Base-by-base conservation (phyloP, 2,797 vertebrate genomes). In the Corythornis leucogaster region DNA sequence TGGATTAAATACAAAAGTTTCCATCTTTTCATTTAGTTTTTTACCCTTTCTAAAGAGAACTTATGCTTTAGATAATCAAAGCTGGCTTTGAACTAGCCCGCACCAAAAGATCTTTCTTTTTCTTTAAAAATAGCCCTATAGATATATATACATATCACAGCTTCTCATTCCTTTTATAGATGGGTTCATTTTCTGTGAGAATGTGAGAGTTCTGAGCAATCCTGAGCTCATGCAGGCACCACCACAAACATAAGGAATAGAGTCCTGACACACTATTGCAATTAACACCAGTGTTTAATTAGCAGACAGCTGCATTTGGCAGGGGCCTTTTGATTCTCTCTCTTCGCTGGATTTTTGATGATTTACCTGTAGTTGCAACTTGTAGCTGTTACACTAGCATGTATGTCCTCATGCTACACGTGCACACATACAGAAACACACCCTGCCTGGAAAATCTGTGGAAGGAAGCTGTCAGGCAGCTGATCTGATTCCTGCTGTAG, bases 31-130 rank as follows among this genome's bases (percentile, higher is more conserved):
- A 12, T 92, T 94, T 95, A 85, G 21, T 50, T 90, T 95, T 80
- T 84, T 75, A 87, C 54, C 17, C 57, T 93, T 94, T 92, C 57
- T 89, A 61, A 89, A 94, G 58, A 66, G 70, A 55, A 62, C 48
- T 93, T 78, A 58, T 91, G 53, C 69, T 96, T 96, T 92, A 94
- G 73, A 96, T 93, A 94, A 95, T 96, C 91, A 96, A 97, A 97
- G 94, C 85, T 76, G n/a, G 64, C 87, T 95, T 96, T 95, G 94
- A 96, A 96, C 87, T 90, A 69, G 42, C 48, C 38, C 58, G 25
- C 53, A 89, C 53, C 82, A 64, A 90, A 87, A 80, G 61, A 8
- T 3, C 3, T 51, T 59, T 48, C 57, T 59, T 50, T 91, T 94
- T 77, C 86, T 95, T 97, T 94, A 89, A 94, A 96, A 95, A 90